Conservation (phyloP, 2,113 vertebrate species). For the Tylochromis polylepis region DNA sequence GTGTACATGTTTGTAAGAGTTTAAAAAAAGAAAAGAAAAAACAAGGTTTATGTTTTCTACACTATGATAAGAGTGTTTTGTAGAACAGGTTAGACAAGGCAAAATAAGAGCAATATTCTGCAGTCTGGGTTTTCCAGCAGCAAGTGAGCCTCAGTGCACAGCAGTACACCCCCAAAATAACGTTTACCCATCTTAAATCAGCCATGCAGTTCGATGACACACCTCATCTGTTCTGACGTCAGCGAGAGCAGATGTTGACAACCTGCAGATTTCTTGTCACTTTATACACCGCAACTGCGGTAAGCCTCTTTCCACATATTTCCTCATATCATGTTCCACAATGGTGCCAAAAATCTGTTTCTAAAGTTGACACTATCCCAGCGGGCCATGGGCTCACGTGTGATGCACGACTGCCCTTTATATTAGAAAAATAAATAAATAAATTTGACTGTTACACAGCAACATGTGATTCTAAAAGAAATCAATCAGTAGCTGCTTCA, state of each 20-base stretch:
- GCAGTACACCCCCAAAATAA: not conserved
- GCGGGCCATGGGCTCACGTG: not conserved
- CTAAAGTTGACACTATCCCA: not conserved
- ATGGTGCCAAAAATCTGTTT: slow-evolving; percentile 1
- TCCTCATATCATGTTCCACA: slow-evolving; percentile 10
- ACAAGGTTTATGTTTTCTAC: not conserved
- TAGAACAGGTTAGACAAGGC: not conserved
- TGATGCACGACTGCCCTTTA: slow-evolving; percentile 7
- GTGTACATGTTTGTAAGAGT: not conserved
- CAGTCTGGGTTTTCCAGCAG: not conserved
- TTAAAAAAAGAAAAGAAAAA: not conserved
- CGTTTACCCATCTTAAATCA: not conserved
- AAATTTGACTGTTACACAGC: not conserved
- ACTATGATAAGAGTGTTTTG: not conserved
- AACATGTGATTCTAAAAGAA: not conserved
- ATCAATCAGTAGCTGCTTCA: not conserved
- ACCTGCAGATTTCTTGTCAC: not conserved
- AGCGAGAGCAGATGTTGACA: not conserved
- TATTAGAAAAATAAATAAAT: not conserved
- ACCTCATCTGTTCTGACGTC: not conserved
- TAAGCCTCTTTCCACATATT: not conserved
- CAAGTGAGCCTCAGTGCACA: not conserved
- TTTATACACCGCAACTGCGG: not conserved
- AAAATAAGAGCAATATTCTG: not conserved
- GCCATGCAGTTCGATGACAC: not conserved